Conservation (phyloP, 2,797 vertebrate genomes). For the Dromococcyx pavoninus region DNA sequence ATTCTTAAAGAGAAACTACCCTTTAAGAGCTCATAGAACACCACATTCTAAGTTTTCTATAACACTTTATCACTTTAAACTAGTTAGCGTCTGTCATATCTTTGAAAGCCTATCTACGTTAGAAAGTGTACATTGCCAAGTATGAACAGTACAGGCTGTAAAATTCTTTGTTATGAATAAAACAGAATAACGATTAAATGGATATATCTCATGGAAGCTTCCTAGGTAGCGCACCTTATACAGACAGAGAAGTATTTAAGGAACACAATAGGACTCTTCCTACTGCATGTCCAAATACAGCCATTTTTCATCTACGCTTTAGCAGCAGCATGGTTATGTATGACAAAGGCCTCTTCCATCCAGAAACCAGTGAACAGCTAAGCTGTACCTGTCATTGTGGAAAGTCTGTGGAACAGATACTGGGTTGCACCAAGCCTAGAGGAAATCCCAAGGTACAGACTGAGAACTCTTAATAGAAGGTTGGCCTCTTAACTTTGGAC, state of each 20-base stretch:
- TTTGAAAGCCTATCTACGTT: background rate
- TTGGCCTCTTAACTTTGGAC: background rate
- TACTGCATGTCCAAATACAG: background rate
- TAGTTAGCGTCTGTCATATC: background rate
- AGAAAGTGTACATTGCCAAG: background rate
- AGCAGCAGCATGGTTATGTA: background rate
- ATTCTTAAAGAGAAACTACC: background rate
- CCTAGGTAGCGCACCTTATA: background rate
- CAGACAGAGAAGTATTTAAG: background rate
- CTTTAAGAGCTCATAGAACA: background rate
- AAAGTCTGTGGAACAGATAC: background rate
- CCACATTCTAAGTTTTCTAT: background rate
- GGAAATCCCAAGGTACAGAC: background rate
- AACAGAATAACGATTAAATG: background rate
- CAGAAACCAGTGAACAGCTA: background rate
- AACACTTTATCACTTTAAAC: background rate
- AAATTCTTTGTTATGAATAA: background rate
- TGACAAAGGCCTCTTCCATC: background rate
- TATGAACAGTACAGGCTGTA: background rate
- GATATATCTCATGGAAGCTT: background rate
- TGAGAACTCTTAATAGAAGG: background rate
- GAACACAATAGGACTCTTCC: background rate
- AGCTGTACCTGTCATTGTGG: accelerated
- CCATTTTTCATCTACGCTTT: background rate
- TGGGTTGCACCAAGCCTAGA: background rate